Base-by-base conservation (phyloP, 2,888 invertebrate genomes). In the Saturnia pavonia region DNA sequence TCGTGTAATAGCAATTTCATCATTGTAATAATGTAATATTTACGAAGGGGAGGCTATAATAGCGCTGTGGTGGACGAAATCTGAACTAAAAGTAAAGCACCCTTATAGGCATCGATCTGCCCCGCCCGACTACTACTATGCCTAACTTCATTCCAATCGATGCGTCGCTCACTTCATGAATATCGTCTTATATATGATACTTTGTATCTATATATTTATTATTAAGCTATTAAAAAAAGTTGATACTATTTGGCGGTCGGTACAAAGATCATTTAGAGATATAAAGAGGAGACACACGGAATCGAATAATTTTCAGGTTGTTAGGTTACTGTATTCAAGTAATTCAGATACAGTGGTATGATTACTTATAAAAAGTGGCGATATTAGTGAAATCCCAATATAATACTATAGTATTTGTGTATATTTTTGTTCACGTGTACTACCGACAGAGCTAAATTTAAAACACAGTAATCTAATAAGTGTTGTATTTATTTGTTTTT, bases 121-220 rank as follows among this genome's bases (percentile, higher is more conserved):
- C 86, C 88, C 87, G 81, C 86, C 85, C 85, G 80, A 77, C 81
- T 72, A 72, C 79, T 79, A 77, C 79, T 80, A 81, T 84, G 80
- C 84, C 91, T 85, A 84, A 91, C 91, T 92, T 92, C 92, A 92
- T 83, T 79, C 78, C 77, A 72, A 75, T 84, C 74, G 81, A 81
- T 79, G 74, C 78, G 76, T 85, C 81, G 87, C 92, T 91, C 86
- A 91, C 91, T 92, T 92, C 91, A 90, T 85, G 78, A 79, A 80
- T 82, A 76, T 82, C 80, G 77, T 74, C 72, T 74, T 86, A 90
- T 91, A 88, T 91, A 91, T 91, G 91, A 90, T 89, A 85, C 89
- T 85, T 91, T 91, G 87, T 91, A 91, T 88, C 85, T 91, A 91
- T 90, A 91, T 87, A 84, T 83, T 81, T 88, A 87, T 88, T 91